Percentiles rank a stretch among this genome's conserved stretches.
phyloP scores from a whole-genome alignment of 2,113 vertebrate species.

The Guaruba guarouba region DNA sequence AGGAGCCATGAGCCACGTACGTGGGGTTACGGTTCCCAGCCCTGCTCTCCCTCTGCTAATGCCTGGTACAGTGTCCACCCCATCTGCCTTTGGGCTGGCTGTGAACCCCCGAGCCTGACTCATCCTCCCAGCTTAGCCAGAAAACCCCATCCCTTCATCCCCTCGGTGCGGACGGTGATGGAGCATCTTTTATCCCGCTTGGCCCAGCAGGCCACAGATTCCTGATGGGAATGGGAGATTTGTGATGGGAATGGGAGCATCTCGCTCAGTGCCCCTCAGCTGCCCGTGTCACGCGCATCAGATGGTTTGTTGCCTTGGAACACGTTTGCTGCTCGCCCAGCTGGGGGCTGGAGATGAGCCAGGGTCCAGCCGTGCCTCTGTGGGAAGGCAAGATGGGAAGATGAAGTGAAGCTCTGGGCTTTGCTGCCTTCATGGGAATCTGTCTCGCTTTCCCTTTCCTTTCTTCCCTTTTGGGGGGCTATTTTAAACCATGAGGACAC shows the following conservation, averaged over 20 bases:
- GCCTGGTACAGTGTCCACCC: not conserved
- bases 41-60: rapidly evolving
- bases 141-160: not conserved
- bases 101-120: not conserved
- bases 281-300: not conserved
- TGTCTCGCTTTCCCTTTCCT: not conserved
- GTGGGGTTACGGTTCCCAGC: not conserved
- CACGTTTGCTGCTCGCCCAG: not conserved
- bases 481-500: not conserved
- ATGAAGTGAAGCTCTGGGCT: not conserved
- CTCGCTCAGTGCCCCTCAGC: not conserved
- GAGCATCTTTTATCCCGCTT: not conserved
- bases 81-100: not conserved
- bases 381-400: not conserved
- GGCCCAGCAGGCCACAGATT: not conserved
- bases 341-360: slow-evolving; percentile 8
- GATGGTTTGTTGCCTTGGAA: not conserved
- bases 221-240: not conserved
- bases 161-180: rapidly evolving
- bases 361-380: not conserved
- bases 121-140: not conserved
- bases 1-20: rapidly evolving
- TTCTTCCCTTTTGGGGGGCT: not conserved
- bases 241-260: not conserved
- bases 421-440: not conserved